phyloP scores from a whole-genome alignment of 2,888 invertebrate genomes.

The Cistogaster globosa region DNA sequence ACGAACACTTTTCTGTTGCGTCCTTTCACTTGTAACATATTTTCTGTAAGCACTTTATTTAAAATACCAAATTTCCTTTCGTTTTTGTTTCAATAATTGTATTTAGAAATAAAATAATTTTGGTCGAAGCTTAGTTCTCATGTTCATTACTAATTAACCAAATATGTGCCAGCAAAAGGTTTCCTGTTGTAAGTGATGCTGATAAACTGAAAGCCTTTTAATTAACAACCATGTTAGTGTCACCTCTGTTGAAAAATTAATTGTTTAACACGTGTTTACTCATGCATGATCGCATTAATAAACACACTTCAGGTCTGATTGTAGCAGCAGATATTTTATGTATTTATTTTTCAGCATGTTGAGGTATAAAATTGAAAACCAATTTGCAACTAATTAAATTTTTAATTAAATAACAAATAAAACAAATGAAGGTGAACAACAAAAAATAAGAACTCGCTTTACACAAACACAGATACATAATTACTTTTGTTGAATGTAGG shows the following conservation, averaged over 20 bases:
- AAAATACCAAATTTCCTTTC: constrained; percentile 23
- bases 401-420: constrained; percentile 46
- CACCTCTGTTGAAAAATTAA: background rate
- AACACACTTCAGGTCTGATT: background rate
- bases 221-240: background rate
- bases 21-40: background rate
- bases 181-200: background rate
- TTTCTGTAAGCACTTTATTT: constrained; percentile 11
- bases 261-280: background rate
- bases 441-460: background rate
- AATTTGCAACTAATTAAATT: constrained; percentile 66
- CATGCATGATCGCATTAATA: background rate
- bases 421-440: background rate
- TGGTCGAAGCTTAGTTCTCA: background rate
- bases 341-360: constrained; percentile 17
- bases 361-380: constrained; percentile 43
- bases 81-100: constrained; percentile 33
- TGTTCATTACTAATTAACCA: constrained; percentile 2
- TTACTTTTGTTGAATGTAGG: no score
- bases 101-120: constrained; percentile 39
- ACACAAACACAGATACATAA: background rate
- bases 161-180: background rate
- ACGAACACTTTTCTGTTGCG: no score
- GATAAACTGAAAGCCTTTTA: background rate
- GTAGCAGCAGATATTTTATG: constrained; percentile 1